These are phyloP conservation scores for Sebastes elongatus DNA, from an alignment of 2,797 vertebrate genomes.

Conservation along the genomic window DNA sequence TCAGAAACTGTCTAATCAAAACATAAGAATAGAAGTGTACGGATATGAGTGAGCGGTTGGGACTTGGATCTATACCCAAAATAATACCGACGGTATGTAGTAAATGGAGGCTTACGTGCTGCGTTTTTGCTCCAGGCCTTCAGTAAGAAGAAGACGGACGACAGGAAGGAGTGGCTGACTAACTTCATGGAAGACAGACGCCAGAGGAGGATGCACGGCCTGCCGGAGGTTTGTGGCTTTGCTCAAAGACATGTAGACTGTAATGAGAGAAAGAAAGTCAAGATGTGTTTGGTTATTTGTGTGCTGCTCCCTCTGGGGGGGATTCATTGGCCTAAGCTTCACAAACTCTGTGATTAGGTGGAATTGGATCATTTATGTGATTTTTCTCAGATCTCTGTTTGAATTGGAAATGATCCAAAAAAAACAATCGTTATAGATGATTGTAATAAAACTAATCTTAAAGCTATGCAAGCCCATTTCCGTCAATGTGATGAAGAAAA, in stretches of 20 bases:
- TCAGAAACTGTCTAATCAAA: rapidly evolving
- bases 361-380: neutral
- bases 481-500: rapidly evolving
- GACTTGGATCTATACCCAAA: neutral
- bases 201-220: conserved; percentile 94
- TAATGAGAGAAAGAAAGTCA: neutral
- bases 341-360: neutral
- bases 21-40: neutral
- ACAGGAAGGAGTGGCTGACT: conserved; percentile 98
- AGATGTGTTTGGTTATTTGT: neutral
- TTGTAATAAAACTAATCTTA: neutral
- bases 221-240: conserved; percentile 90
- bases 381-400: neutral
- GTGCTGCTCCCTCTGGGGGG: neutral
- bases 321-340: neutral
- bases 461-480: neutral
- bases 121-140: conserved; percentile 86
- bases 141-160: conserved; percentile 99
- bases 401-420: neutral
- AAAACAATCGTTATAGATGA: neutral
- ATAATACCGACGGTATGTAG: neutral
- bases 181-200: conserved; percentile 99
- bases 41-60: neutral
- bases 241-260: neutral
- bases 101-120: neutral